phyloP scores from a whole-genome alignment of 2,113 vertebrate genomes.

The Elanus axillaris region DNA sequence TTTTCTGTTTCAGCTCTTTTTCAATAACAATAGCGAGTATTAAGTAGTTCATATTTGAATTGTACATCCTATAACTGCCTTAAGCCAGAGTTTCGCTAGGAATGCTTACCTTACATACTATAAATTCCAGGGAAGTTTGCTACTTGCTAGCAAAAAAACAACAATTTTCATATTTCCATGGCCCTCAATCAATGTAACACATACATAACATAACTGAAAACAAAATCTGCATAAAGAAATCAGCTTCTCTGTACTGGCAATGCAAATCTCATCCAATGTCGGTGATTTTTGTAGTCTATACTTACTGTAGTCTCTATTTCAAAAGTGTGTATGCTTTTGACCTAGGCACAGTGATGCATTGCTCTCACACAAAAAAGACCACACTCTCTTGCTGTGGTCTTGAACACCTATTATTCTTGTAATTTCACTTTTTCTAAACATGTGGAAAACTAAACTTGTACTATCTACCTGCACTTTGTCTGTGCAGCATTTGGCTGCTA shows the following conservation, averaged over 20 bases:
- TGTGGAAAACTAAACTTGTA: not conserved
- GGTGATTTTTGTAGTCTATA: not conserved
- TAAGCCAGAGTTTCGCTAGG: not conserved
- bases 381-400: not conserved
- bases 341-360: not conserved
- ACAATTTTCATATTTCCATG: not conserved
- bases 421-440: not conserved
- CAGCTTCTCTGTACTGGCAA: not conserved
- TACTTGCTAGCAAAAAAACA: not conserved
- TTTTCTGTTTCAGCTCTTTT: not conserved
- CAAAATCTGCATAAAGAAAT: not conserved
- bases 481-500: not conserved
- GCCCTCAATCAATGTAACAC: not conserved
- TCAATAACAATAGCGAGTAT: not conserved
- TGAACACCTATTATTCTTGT: not conserved
- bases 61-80: not conserved
- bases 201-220: not conserved
- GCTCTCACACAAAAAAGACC: not conserved
- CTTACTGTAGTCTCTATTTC: not conserved
- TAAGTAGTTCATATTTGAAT: not conserved
- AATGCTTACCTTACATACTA: slow-evolving; percentile 10
- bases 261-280: not conserved
- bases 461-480: not conserved
- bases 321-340: not conserved
- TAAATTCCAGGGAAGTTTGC: slow-evolving; percentile 37